Base-by-base conservation (phyloP, 2,888 invertebrate genomes). In the Petrophora chlorosata region DNA sequence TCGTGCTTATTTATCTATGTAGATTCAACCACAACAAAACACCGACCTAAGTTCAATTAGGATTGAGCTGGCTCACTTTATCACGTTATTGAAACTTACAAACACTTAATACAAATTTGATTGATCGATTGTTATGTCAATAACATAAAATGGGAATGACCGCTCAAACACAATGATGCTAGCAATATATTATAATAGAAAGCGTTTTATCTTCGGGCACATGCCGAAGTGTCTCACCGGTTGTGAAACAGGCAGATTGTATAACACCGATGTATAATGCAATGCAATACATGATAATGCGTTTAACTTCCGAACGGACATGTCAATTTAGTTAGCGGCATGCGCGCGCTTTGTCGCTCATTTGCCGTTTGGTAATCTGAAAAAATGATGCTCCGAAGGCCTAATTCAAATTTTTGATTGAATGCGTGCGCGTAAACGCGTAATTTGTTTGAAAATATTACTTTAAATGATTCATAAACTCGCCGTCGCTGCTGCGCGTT, bases 281-380 rank as follows among this genome's bases (percentile, higher is more conserved):
- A 65, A 71, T 80, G 76, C 76, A 76, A 79, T 77, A 74, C 59
- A 79, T 79, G 82, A 73, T 81, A 82, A 82, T 79, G 69, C 67
- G 65, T 65, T 73, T 66, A 70, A 85, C 85, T 87, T 88, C 87
- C 87, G 85, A 88, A 79, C 73, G 81, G 79, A 84, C 79, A 69
- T 77, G 74, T 76, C 76, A 70, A 72, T 73, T 75, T 71, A 66
- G 56, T 69, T 73, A 71, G 66, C 62, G 59, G 53, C 44, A 52
- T 46, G 42, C 52, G 46, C 55, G 56, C 58, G 32, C 50, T 36
- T 50, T 45, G 46, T 43, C 42, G 33, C 22, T 36, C 32, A 46
- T 38, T 47, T 15, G 43, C 39, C 33, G 49, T 36, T 35, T 34
- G 8, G 39, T 53, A 51, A 34, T 51, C 53, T 36, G 32, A 28